Conservation (phyloP, 2,113 vertebrate species). For the Seriola aureovittata region DNA sequence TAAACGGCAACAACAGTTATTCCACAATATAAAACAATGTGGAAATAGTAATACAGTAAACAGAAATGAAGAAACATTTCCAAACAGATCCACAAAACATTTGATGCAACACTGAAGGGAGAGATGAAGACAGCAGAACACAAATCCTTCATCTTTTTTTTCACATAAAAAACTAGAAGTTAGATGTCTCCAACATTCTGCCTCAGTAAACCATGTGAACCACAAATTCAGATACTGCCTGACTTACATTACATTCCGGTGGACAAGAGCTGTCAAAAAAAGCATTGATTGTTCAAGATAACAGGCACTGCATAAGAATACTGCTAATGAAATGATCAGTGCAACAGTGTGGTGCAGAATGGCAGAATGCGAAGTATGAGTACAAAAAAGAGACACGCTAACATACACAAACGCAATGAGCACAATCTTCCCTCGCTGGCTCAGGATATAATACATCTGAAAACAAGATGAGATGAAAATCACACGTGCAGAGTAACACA, state of each 20-base stretch:
- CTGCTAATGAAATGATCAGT: neutral
- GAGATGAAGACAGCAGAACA: neutral
- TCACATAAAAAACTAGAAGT: neutral
- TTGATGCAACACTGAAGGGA: neutral
- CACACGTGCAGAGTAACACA: neutral
- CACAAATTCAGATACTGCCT: neutral
- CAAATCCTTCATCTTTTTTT: neutral
- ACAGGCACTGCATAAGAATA: neutral
- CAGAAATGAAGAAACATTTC: neutral
- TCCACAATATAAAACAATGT: constrained; percentile 13
- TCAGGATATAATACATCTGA: neutral
- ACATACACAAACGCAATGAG: neutral
- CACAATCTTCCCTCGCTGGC: neutral
- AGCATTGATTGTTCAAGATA: too few relatives aligned
- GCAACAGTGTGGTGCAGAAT: neutral
- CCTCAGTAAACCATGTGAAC: too few relatives aligned
- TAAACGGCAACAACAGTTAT: constrained; percentile 36
- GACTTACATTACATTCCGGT: neutral
- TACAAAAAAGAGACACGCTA: neutral
- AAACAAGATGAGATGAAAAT: neutral
- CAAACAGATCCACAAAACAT: neutral
- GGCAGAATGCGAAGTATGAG: too few relatives aligned
- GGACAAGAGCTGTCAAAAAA: neutral
- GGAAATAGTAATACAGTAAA: neutral
- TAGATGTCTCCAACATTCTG: too few relatives aligned